Conservation (phyloP, 2,797 vertebrate species). For the Manis crassicaudata region DNA sequence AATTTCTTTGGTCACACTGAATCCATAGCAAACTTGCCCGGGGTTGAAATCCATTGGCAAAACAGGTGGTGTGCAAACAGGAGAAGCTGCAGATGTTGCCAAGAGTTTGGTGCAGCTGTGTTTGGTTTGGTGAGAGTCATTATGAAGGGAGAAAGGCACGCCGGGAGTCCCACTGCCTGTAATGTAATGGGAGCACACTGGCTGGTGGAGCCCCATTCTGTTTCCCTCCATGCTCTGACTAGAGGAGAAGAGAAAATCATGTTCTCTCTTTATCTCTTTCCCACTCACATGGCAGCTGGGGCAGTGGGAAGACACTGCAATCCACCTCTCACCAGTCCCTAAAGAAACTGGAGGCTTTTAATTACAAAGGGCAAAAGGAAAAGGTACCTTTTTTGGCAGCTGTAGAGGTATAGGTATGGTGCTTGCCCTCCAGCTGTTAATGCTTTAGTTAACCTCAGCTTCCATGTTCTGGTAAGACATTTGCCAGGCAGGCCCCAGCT, state of each 20-base stretch:
- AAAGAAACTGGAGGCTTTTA: not conserved
- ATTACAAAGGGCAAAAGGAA: not conserved
- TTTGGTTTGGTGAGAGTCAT: not conserved
- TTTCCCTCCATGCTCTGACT: not conserved
- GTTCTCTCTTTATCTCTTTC: not conserved
- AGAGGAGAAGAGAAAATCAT: not conserved
- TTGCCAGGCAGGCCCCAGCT: not conserved
- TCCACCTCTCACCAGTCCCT: not conserved
- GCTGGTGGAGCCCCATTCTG: not conserved
- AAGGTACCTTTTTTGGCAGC: not conserved
- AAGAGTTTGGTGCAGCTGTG: not conserved
- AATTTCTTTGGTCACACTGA: no score
- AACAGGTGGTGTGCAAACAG: not conserved
- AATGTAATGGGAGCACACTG: accelerated
- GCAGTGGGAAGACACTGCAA: not conserved
- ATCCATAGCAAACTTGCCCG: no score
- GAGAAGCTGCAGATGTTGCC: not conserved
- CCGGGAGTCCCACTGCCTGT: accelerated
- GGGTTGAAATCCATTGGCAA: no score
- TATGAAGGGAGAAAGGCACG: no score
- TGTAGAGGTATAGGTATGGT: no score
- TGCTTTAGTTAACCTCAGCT: not conserved
- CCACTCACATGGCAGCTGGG: not conserved
- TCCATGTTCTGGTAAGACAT: not conserved
- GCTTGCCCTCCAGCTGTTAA: not conserved